These are phyloP conservation scores for Andrena minutula DNA, from an alignment of 2,888 invertebrate species.

Conservation along the genomic window DNA sequence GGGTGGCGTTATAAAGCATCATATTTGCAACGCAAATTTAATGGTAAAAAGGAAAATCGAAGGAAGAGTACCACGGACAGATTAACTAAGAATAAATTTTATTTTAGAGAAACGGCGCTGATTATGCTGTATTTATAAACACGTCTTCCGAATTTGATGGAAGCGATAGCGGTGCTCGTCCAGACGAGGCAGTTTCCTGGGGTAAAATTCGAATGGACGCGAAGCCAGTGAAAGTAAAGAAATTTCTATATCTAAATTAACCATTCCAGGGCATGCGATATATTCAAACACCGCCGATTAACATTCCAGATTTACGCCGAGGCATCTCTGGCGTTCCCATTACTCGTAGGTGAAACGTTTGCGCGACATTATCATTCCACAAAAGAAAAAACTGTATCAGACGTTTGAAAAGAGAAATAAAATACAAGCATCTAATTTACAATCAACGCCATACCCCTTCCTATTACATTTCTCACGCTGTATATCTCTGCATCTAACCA, in stretches of 20 bases:
- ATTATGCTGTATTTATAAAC: conserved; percentile 97
- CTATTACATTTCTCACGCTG: not conserved
- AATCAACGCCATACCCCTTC: not conserved
- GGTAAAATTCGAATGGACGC: conserved; percentile 97
- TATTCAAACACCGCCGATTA: conserved; percentile 9
- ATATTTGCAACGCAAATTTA: conserved; percentile 99
- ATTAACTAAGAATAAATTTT: conserved; percentile 37
- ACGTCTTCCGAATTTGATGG: conserved; percentile 98
- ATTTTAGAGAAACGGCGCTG: conserved; percentile 95
- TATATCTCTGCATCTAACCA: not conserved
- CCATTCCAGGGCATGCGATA: conserved; percentile 1
- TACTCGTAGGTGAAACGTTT: conserved; percentile 98
- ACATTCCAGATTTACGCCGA: conserved; percentile 92
- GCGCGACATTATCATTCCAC: conserved; percentile 86
- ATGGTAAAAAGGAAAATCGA: conserved; percentile 89
- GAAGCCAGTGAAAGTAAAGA: conserved; percentile 92
- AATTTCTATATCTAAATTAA: not conserved
- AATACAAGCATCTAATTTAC: conserved; percentile 27
- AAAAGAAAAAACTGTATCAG: conserved; percentile 74
- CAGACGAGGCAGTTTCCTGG: conserved; percentile 99
- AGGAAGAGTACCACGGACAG: not conserved
- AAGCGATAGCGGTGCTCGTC: conserved; percentile 98
- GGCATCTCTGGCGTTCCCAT: conserved; percentile 96
- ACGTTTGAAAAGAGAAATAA: conserved; percentile 65
- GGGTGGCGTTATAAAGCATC: conserved; percentile 99